A percentile compares a stretch with the other conserved stretches of the same genome.
Conservation (phyloP, 1,140 invertebrate genomes). For the Hylaeus volcanicus region DNA sequence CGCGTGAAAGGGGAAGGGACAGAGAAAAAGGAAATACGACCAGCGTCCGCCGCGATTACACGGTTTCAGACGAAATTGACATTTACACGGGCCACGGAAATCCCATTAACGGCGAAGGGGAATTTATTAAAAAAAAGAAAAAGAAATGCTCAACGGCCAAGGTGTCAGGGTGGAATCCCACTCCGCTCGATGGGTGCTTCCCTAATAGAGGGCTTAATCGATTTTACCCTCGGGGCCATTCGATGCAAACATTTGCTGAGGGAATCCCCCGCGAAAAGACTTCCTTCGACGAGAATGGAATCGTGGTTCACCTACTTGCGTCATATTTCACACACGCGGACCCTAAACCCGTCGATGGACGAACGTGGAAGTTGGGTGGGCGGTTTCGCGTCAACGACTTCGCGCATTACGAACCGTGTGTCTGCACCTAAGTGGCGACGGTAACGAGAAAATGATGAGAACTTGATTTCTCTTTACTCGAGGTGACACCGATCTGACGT, state of each 20-base stretch:
- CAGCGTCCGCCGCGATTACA: background rate
- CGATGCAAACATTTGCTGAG: slow-evolving; percentile 26
- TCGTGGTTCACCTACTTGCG: background rate
- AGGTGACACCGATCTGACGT: background rate
- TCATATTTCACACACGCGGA: background rate
- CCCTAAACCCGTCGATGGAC: background rate
- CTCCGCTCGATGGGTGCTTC: background rate
- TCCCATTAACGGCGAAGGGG: background rate
- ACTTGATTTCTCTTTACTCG: slow-evolving; percentile 26
- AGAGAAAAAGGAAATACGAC: background rate
- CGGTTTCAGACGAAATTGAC: slow-evolving; percentile 21
- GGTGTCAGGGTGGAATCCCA: background rate
- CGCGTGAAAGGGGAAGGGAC: background rate
- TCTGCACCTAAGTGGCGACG: background rate
- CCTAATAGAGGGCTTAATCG: slow-evolving; percentile 19
- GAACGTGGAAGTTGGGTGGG: background rate
- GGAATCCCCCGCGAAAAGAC: background rate
- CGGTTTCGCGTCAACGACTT: slow-evolving; percentile 15
- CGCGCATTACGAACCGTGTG: slow-evolving; percentile 25
- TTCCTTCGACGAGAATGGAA: too few species aligned
- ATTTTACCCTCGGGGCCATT: slow-evolving; percentile 9
- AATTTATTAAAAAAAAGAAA: background rate
- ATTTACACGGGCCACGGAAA: background rate
- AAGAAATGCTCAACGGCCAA: background rate
- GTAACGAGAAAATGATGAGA: slow-evolving; percentile 13